Evolutionary conservation across 2,797 vertebrate genomes (phyloP).

Genomic region (Sebastes hopkinsi): DNA sequence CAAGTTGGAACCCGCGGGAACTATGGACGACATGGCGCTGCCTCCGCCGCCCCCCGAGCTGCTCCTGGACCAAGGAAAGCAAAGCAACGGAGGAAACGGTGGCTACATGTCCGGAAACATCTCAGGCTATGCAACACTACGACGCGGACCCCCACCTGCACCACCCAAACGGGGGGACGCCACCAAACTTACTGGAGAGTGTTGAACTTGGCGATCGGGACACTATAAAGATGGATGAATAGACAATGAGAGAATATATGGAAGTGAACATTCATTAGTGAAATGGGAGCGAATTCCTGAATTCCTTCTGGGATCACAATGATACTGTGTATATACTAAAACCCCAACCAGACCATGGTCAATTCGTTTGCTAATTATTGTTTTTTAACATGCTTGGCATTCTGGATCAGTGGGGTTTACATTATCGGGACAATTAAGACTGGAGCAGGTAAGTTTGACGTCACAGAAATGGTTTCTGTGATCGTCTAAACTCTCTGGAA

Average conservation of each 20-base stretch:
- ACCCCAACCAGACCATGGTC: slow-evolving; percentile 49
- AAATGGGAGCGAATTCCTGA: not conserved
- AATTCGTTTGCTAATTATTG: slow-evolving; percentile 41
- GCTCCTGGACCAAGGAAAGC: slow-evolving; percentile 87
- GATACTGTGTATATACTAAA: slow-evolving; percentile 55
- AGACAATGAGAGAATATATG: slow-evolving; percentile 38
- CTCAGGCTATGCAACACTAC: slow-evolving; percentile 96
- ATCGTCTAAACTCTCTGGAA: slow-evolving; percentile 44
- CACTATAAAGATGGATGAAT: slow-evolving; percentile 1
- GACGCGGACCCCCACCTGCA: slow-evolving; percentile 91
- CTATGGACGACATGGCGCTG: slow-evolving; percentile 95
- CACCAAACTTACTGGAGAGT: slow-evolving; percentile 93
- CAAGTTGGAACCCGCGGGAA: slow-evolving; percentile 85
- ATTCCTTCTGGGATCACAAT: slow-evolving; percentile 7
- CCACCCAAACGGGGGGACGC: slow-evolving; percentile 94
- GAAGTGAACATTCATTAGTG: slow-evolving; percentile 13
- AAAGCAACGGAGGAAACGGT: slow-evolving; percentile 76
- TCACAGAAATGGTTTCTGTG: not conserved
- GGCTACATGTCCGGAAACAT: slow-evolving; percentile 88
- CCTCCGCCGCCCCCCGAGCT: slow-evolving; percentile 90
- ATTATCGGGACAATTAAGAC: slow-evolving; percentile 20
- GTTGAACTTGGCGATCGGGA: slow-evolving; percentile 54
- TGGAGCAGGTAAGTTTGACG: slow-evolving; percentile 40
- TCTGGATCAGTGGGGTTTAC: slow-evolving; percentile 34
- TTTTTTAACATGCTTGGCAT: slow-evolving; percentile 38